Conservation (phyloP, 2,113 vertebrate genomes). For the Erythrocebus patas region DNA sequence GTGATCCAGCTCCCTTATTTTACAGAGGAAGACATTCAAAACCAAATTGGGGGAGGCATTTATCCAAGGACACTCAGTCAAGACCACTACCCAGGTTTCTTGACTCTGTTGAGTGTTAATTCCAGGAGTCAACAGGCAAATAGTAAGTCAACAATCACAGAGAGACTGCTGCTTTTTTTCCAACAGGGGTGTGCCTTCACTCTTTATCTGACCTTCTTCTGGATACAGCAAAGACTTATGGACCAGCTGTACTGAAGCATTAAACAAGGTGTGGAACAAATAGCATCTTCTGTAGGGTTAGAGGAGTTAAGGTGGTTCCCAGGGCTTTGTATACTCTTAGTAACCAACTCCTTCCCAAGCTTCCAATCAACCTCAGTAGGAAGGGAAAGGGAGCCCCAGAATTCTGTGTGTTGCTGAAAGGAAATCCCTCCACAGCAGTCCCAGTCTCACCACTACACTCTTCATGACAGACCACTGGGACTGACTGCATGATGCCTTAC, state of each 20-base stretch:
- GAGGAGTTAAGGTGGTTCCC: background rate
- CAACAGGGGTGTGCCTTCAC: background rate
- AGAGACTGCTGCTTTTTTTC: background rate
- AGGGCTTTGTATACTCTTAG: background rate
- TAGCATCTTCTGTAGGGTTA: background rate
- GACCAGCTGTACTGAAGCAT: background rate
- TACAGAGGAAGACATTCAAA: background rate
- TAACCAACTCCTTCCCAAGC: background rate
- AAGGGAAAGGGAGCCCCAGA: background rate
- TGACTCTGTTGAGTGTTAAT: background rate
- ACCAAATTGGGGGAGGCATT: background rate
- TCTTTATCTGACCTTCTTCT: background rate
- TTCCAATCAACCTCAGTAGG: background rate
- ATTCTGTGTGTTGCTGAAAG: background rate
- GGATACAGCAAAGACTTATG: background rate
- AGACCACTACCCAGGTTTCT: background rate
- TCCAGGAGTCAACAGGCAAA: background rate
- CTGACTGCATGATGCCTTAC: no score
- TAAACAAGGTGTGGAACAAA: background rate
- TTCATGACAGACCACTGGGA: background rate
- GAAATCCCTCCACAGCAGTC: background rate
- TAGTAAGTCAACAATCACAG: background rate
- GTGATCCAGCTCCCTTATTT: background rate
- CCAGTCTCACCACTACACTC: background rate
- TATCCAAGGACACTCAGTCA: background rate